Percentiles rank a stretch among this genome's conserved stretches.
Conservation (phyloP, 2,113 vertebrate genomes). For the Emydocephalus ijimae region DNA sequence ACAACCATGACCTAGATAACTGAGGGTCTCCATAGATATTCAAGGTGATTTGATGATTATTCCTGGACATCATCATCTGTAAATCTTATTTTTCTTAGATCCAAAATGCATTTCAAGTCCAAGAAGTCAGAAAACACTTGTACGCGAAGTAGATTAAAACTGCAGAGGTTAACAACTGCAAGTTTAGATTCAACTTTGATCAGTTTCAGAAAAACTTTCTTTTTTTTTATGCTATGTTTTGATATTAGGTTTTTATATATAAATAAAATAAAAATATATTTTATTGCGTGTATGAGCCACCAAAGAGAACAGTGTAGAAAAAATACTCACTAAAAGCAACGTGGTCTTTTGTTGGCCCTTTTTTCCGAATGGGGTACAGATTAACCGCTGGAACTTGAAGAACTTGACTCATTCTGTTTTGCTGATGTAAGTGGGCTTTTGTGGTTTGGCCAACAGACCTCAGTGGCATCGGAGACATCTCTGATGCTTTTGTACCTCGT, state of each 20-base stretch:
- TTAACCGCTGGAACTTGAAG: conserved; percentile 90
- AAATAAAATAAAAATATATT: neutral
- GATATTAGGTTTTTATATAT: neutral
- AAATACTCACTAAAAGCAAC: conserved; percentile 76
- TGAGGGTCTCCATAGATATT: neutral
- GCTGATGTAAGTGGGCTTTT: conserved; percentile 77
- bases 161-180: neutral
- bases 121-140: neutral
- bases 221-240: neutral
- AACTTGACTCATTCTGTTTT: conserved; percentile 90
- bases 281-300: neutral
- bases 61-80: neutral
- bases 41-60: neutral
- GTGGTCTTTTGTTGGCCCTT: conserved; percentile 82
- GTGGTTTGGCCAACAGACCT: conserved; percentile 76
- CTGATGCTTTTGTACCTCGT: conserved; percentile 78
- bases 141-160: neutral
- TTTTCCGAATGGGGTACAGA: conserved; percentile 87
- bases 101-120: neutral
- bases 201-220: neutral
- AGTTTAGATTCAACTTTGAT: neutral
- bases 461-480: conserved; percentile 89
- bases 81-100: neutral
- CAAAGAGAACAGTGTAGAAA: neutral
- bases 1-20: neutral